phyloP scores from a whole-genome alignment of 2,113 vertebrate species.

The Trogon melanurus region DNA sequence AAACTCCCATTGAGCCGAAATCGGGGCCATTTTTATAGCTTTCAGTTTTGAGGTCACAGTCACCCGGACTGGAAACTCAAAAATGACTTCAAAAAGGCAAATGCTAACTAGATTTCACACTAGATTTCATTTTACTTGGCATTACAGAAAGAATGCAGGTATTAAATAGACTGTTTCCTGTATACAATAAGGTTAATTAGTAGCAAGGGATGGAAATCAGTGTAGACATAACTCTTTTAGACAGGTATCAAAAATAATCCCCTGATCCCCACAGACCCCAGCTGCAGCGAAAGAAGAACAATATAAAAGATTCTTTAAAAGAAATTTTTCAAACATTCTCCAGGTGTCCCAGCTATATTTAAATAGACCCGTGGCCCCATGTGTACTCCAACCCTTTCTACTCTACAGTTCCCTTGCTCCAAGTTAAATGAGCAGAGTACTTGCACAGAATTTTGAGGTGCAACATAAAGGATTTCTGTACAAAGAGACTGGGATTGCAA shows the following conservation, averaged over 20 bases:
- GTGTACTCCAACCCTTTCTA: conserved; percentile 37
- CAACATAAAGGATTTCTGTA: conserved; percentile 63
- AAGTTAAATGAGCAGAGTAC: conserved; percentile 62
- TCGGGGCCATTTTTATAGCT: conserved; percentile 71
- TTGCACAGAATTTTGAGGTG: conserved; percentile 69
- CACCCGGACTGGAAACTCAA: conserved; percentile 80
- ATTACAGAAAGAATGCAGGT: conserved; percentile 84
- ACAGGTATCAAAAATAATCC: conserved; percentile 87
- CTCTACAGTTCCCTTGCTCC: conserved; percentile 34
- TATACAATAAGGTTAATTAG: conserved; percentile 85
- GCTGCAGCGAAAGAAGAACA: conserved; percentile 78
- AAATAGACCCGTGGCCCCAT: conserved; percentile 50
- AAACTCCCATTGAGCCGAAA: conserved; percentile 54
- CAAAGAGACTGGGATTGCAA: conserved; percentile 68
- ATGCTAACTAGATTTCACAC: conserved; percentile 85
- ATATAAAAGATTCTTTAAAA: conserved; percentile 79
- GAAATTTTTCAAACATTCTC: conserved; percentile 78
- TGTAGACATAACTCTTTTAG: conserved; percentile 84
- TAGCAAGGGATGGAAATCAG: conserved; percentile 80
- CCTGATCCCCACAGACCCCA: conserved; percentile 77
- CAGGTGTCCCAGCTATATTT: conserved; percentile 74
- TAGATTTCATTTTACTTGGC: conserved; percentile 83
- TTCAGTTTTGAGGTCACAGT: conserved; percentile 83
- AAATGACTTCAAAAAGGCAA: conserved; percentile 84
- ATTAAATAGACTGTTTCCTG: conserved; percentile 83